Conservation (phyloP, 2,888 invertebrate genomes). For the Stramonita haemastoma region DNA sequence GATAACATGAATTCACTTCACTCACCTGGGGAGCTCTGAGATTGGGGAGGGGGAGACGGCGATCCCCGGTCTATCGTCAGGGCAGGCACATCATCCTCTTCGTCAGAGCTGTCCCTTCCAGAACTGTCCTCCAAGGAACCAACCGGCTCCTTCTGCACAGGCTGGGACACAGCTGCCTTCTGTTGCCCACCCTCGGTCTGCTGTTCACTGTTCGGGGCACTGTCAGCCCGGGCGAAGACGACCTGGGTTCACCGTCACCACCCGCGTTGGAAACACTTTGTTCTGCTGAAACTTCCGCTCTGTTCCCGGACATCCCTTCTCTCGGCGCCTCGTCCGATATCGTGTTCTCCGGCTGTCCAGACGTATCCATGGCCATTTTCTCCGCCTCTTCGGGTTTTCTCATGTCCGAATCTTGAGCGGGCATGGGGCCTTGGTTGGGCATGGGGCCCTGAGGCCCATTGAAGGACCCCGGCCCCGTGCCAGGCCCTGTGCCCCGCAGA, state of each 20-base stretch:
- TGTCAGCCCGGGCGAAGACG: not conserved
- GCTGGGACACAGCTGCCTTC: not conserved
- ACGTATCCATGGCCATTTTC: not conserved
- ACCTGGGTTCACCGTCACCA: not conserved
- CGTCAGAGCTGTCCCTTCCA: conserved; percentile 1
- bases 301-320: not conserved
- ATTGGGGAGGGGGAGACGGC: not conserved
- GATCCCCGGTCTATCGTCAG: not conserved
- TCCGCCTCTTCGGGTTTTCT: not conserved
- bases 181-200: not conserved
- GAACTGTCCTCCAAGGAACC: not conserved
- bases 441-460: conserved; percentile 8
- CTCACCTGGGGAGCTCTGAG: not conserved
- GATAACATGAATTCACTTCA: not conserved
- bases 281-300: not conserved
- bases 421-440: conserved; percentile 16
- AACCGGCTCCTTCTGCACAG: not conserved
- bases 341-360: not conserved
- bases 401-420: conserved; percentile 32
- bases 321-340: not conserved
- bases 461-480: not conserved
- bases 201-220: not conserved
- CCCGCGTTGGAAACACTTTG: not conserved
- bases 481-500: conserved; percentile 20
- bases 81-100: not conserved